Conservation (phyloP, 2,113 vertebrate species). For the Calypte anna region DNA sequence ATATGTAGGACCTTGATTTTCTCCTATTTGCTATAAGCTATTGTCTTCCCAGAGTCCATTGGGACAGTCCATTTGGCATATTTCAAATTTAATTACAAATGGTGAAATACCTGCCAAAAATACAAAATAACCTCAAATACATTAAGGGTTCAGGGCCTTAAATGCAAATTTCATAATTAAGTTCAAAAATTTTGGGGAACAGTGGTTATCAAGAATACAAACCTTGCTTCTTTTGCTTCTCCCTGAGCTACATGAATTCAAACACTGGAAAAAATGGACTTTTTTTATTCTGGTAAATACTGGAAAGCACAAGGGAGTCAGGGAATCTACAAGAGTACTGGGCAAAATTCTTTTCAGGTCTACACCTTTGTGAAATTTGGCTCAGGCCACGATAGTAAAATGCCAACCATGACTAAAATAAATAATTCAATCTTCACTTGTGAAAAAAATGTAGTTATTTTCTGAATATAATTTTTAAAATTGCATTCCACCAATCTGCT, state of each 20-base stretch:
- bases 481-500: background rate
- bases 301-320: background rate
- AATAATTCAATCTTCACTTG: background rate
- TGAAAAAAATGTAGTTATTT: background rate
- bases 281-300: background rate
- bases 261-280: background rate
- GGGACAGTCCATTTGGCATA: background rate
- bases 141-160: background rate
- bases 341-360: background rate
- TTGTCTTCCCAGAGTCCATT: background rate
- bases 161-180: background rate
- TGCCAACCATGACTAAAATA: background rate
- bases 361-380: background rate
- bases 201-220: background rate
- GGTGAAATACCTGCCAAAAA: background rate
- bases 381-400: background rate
- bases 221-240: background rate
- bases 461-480: conserved; percentile 1
- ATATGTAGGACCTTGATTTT: background rate
- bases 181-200: background rate
- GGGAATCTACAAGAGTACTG: background rate
- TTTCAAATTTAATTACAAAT: background rate
- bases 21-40: background rate
- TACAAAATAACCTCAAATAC: background rate
- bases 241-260: background rate